Evolutionary conservation across 2,797 vertebrate genomes (phyloP).

Genomic region (Acomys russatus): DNA sequence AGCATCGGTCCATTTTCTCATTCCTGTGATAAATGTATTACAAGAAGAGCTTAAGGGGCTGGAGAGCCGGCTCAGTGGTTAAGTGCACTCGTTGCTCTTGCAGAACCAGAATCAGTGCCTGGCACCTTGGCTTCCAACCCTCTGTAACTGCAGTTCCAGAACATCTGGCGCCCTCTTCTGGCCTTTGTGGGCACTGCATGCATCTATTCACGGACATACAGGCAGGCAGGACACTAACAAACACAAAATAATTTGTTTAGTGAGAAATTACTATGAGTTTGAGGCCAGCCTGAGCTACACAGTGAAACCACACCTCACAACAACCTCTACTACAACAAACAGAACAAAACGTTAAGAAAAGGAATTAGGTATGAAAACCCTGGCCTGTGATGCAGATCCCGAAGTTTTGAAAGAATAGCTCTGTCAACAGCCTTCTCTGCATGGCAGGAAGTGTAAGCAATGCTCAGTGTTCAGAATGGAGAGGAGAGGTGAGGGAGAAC

Average conservation of each 20-base stretch:
- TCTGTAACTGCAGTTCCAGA: neutral
- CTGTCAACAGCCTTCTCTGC: neutral
- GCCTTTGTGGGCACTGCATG: neutral
- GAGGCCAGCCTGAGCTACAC: neutral
- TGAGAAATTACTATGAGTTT: neutral
- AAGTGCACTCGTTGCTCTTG: neutral
- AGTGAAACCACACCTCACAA: neutral
- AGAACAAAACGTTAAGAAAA: neutral
- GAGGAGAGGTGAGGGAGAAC: neutral
- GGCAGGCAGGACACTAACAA: neutral
- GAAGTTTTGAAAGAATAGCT: slow-evolving; percentile 13
- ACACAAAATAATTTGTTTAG: neutral
- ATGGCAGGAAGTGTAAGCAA: neutral
- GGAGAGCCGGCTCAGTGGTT: neutral
- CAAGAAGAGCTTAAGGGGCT: neutral
- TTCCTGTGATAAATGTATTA: neutral
- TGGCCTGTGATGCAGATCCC: neutral
- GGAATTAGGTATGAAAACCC: neutral
- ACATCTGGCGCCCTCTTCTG: neutral
- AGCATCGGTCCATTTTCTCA: neutral
- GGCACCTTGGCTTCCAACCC: neutral
- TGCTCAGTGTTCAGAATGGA: neutral
- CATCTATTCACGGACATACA: neutral
- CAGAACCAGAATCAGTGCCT: neutral
- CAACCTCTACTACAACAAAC: neutral